Evolutionary conservation across 2,113 vertebrate genomes (phyloP).

Genomic region (Nibea coibor): DNA sequence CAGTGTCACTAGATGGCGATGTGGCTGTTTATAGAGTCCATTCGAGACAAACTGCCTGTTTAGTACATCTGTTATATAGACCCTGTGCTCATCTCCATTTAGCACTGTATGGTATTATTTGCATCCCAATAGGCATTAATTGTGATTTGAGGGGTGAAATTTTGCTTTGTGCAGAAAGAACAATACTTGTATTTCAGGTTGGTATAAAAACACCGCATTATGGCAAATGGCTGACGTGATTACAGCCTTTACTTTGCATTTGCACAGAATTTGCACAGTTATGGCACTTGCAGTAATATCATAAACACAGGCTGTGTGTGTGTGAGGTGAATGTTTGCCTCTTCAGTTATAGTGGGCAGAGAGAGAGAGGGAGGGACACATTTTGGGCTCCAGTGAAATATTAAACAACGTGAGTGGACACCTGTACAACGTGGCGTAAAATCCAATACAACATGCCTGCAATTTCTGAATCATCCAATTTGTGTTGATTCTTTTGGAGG

Average conservation of each 20-base stretch:
- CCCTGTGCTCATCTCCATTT: constrained; percentile 57
- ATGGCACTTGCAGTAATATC: not conserved
- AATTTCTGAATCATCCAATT: constrained; percentile 14
- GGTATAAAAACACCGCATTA: constrained; percentile 20
- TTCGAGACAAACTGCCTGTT: constrained; percentile 41
- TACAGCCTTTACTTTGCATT: constrained; percentile 10
- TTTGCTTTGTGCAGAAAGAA: constrained; percentile 9
- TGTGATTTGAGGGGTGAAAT: constrained; percentile 40
- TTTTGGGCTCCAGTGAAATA: not conserved
- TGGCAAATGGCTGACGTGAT: constrained; percentile 30
- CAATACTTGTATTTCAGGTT: not conserved
- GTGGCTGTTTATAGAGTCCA: constrained; percentile 47
- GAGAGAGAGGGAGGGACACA: not conserved
- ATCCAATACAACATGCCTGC: not conserved
- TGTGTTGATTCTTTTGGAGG: constrained; percentile 7
- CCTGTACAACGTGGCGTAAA: not conserved
- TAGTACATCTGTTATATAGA: constrained; percentile 47
- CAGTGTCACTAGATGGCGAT: constrained; percentile 73
- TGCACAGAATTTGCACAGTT: not conserved
- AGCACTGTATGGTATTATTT: constrained; percentile 42
- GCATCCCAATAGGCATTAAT: constrained; percentile 38
- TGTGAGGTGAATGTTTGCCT: not conserved
- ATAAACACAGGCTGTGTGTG: not conserved
- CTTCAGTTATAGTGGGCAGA: not conserved
- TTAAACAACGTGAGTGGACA: not conserved